Evolutionary conservation across 1,140 invertebrate genomes (phyloP).

Genomic region (Scaptomyza graminum): DNA sequence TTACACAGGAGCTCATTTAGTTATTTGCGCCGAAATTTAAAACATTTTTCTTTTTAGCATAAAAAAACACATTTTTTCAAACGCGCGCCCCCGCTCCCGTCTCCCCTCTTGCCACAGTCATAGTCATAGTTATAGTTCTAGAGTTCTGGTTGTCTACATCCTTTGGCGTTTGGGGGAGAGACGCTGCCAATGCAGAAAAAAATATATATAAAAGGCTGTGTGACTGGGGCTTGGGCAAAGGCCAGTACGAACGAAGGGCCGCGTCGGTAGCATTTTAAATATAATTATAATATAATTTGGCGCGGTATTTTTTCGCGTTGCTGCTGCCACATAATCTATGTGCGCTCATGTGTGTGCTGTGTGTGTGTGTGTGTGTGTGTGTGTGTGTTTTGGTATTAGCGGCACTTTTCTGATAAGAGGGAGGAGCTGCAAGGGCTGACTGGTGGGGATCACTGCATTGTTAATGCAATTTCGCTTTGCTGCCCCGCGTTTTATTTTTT

Average conservation of each 20-base stretch:
- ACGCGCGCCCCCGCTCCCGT: not conserved
- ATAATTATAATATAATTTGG: slow-evolving; percentile 82
- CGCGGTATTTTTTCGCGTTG: slow-evolving; percentile 66
- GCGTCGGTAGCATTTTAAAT: slow-evolving; percentile 76
- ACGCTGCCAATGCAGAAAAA: too few relatives aligned
- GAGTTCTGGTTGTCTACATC: not conserved
- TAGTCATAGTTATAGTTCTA: slow-evolving; percentile 40
- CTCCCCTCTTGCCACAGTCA: not conserved
- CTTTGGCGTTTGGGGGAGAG: too few relatives aligned
- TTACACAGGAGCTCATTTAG: slow-evolving; percentile 41
- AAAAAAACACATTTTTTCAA: slow-evolving; percentile 16
- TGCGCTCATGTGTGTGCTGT: slow-evolving; percentile 37
- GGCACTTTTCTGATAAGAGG: slow-evolving; percentile 29
- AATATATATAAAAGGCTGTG: slow-evolving; percentile 12
- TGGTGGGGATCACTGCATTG: slow-evolving; percentile 56
- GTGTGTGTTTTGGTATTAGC: slow-evolving; percentile 48
- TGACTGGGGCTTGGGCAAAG: not conserved
- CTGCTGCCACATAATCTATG: slow-evolving; percentile 32
- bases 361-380: slow-evolving; percentile 33
- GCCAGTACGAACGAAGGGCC: too few relatives aligned
- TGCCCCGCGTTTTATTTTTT: slow-evolving; percentile 60
- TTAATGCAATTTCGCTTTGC: slow-evolving; percentile 78
- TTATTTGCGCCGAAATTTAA: slow-evolving; percentile 29
- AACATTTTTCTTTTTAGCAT: slow-evolving; percentile 15
- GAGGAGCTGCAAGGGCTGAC: too few relatives aligned